Conservation (phyloP, 2,113 vertebrate genomes). For the Hyla sarda region DNA sequence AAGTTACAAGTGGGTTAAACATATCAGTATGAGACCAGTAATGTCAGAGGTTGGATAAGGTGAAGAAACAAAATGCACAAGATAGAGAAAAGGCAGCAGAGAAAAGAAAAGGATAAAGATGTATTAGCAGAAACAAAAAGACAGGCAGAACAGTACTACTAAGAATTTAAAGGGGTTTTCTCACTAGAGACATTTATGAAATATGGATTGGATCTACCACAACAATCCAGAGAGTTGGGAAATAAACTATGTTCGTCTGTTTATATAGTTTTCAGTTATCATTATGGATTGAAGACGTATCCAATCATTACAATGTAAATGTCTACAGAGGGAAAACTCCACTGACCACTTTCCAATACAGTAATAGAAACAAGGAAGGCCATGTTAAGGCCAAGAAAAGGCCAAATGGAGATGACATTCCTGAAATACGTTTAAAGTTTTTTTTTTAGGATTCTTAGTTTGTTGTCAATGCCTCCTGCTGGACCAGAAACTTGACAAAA, state of each 20-base stretch:
- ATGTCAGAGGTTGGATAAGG: not conserved
- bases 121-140: slow-evolving; percentile 57
- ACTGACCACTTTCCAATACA: slow-evolving; percentile 14
- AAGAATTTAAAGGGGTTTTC: not conserved
- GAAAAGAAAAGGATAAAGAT: slow-evolving; percentile 56
- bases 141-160: slow-evolving; percentile 31
- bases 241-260: not conserved
- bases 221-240: not conserved
- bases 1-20: slow-evolving; percentile 33
- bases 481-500: too few species aligned
- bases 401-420: too few species aligned
- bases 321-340: not conserved
- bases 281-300: not conserved
- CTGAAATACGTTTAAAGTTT: too few species aligned
- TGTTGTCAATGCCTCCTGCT: too few species aligned
- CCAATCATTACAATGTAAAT: not conserved
- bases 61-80: slow-evolving; percentile 9
- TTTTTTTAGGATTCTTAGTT: too few species aligned
- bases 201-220: not conserved
- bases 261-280: not conserved
- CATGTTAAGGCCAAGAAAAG: not conserved
- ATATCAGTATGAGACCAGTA: slow-evolving; percentile 11
- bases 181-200: not conserved
- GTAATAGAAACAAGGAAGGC: not conserved
- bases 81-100: slow-evolving; percentile 33